These are phyloP conservation scores for Mesitornis unicolor DNA, from an alignment of 2,113 vertebrate genomes.

Conservation along the genomic window DNA sequence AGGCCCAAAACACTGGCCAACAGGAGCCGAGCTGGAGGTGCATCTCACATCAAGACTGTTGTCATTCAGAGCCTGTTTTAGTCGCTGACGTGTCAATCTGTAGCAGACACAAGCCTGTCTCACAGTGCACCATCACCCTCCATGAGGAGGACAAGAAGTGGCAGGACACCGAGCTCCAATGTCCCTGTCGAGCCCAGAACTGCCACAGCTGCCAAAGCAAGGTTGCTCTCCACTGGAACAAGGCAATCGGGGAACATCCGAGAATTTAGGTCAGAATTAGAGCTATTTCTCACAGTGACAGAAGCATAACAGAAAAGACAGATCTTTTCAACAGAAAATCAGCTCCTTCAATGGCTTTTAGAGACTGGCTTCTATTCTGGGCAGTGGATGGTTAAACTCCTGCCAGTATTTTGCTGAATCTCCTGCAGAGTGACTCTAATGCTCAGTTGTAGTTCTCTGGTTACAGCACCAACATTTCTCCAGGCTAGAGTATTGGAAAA, in stretches of 20 bases:
- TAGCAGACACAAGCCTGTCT: neutral
- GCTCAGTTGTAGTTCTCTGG: neutral
- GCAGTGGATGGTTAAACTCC: neutral
- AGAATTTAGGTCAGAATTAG: neutral
- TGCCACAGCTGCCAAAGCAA: neutral
- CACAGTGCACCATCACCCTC: neutral
- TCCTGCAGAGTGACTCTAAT: neutral
- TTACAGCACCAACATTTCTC: neutral
- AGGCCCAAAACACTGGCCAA: neutral
- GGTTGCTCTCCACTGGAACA: neutral
- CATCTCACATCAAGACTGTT: neutral
- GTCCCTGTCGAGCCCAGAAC: neutral
- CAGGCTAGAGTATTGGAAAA: neutral
- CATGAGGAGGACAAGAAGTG: neutral
- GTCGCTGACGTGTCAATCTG: neutral
- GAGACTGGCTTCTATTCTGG: neutral
- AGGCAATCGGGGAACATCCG: neutral
- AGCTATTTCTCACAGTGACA: neutral
- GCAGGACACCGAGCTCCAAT: neutral
- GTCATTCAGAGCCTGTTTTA: neutral
- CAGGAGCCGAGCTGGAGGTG: neutral
- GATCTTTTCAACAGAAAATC: fast-evolving
- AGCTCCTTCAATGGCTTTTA: neutral
- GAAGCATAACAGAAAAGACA: neutral
- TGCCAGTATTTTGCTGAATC: neutral